Percentiles rank a stretch among this genome's conserved stretches.
phyloP scores from a whole-genome alignment of 2,888 invertebrate genomes.

The Drosophila peninsularis region DNA sequence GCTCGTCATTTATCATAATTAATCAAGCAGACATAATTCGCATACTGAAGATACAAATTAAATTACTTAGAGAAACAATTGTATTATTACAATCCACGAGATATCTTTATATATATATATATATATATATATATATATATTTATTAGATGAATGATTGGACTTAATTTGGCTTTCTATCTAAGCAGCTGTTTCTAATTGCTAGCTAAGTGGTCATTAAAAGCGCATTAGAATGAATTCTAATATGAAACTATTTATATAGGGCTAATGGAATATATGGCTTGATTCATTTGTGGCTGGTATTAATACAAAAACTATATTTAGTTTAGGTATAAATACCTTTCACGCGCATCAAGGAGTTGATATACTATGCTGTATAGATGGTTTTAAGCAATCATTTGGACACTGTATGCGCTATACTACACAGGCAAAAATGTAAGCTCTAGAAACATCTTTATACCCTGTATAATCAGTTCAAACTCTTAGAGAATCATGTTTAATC shows the following conservation, averaged over 20 bases:
- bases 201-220: conserved; percentile 4
- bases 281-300: not conserved
- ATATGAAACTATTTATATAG: not conserved
- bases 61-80: not conserved
- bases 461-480: not conserved
- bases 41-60: conserved; percentile 3
- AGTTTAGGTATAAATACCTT: not conserved
- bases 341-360: not conserved
- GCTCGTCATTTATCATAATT: conserved; percentile 41
- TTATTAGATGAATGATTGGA: not conserved
- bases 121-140: not conserved
- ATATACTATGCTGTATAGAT: not conserved
- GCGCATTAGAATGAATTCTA: conserved; percentile 1
- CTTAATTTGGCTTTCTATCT: not conserved
- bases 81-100: not conserved
- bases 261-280: not conserved
- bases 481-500: not conserved
- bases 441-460: not conserved
- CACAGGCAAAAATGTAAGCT: too few relatives aligned
- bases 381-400: too few relatives aligned
- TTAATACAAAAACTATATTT: not conserved
- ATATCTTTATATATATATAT: not conserved
- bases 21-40: conserved; percentile 42
- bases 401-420: too few relatives aligned
- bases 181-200: not conserved